Evolutionary conservation across 2,113 vertebrate genomes (phyloP).

Genomic region (Irena cyanogastra): DNA sequence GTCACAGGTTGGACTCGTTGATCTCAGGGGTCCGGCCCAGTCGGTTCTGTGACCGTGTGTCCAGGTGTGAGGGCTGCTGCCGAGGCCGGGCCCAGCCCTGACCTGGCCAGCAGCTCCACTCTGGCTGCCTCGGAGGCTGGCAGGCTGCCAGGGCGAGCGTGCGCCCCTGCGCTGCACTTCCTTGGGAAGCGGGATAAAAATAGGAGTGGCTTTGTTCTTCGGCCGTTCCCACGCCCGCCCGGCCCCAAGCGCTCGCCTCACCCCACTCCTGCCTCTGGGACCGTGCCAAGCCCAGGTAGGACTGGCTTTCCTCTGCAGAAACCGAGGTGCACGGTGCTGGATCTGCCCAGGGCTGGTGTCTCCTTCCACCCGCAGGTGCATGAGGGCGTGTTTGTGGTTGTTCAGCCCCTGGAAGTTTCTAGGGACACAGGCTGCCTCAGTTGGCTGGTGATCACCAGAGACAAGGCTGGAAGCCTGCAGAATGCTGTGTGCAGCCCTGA

Average conservation of each 20-base stretch:
- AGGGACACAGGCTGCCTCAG: not conserved
- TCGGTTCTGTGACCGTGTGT: rapidly evolving
- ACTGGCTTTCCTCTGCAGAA: not conserved
- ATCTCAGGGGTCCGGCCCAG: not conserved
- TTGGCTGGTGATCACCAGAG: not conserved
- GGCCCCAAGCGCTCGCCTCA: rapidly evolving
- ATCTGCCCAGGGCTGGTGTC: not conserved
- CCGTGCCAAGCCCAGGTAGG: not conserved
- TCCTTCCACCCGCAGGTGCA: not conserved
- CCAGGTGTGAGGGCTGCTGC: too few relatives aligned
- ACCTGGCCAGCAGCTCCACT: not conserved
- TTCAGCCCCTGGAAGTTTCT: not conserved
- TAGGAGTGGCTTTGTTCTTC: constrained; percentile 4
- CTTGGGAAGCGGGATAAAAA: constrained; percentile 30
- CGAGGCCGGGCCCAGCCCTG: not conserved
- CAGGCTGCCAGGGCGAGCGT: not conserved
- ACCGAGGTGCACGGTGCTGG: rapidly evolving
- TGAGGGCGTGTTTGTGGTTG: rapidly evolving
- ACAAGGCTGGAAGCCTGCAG: not conserved
- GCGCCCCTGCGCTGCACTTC: not conserved
- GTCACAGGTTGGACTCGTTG: rapidly evolving
- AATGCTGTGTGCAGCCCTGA: not conserved
- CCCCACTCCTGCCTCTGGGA: not conserved
- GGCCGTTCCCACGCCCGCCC: not conserved
- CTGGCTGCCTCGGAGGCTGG: rapidly evolving